Evolutionary conservation across 37 sponge, comb jelly and placozoan species (phyloP), one percentile per base, ranked within the genome.

Genomic region (Eunapius fragilis): DNA sequence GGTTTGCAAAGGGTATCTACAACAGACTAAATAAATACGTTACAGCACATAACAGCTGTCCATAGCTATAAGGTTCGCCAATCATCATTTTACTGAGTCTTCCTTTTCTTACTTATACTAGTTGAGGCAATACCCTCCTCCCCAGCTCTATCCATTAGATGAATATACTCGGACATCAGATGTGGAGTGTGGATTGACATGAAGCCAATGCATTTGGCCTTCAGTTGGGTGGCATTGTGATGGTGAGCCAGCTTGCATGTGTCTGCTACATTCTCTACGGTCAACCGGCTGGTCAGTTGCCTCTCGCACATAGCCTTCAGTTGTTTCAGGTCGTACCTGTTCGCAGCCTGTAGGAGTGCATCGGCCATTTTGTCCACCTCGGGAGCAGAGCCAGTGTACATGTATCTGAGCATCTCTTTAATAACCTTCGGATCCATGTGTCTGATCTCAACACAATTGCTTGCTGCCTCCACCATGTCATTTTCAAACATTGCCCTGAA

Each of bases 401-500:
- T 94, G 89, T 86, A 96, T 19, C 87, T 75, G 36, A 96, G 88
- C 90, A 96, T 86, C 74, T 96, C 97, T 36, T 50, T 38, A 45
- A 96, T 69, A 10, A 89, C 88, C 28, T 89, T 84, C 47, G 72
- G 45, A 5, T 86, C 82, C 0, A 94, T 76, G 75, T 96, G 94
- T 24, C 50, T 68, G 30, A 96, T 92, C 30, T 86, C 88, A 48
- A 96, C 97, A 25, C 86, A 75, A 58, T 91, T 91, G 88, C 79
- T 89, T 83, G 70, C 41, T 72, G 83, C 90, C 77, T 96, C 97
- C 69, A 77, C 87, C 94, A 96, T 91, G 25, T 82, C 77, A 67
- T 94, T 89, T 70, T 96, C 85, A 76, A 96, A 96, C 97, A 96
- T 96, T 36, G 94, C 94, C 3, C 74, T 74, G 79, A 96, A 96